Conservation (phyloP, 2,113 vertebrate genomes). For the Lycaon pictus region DNA sequence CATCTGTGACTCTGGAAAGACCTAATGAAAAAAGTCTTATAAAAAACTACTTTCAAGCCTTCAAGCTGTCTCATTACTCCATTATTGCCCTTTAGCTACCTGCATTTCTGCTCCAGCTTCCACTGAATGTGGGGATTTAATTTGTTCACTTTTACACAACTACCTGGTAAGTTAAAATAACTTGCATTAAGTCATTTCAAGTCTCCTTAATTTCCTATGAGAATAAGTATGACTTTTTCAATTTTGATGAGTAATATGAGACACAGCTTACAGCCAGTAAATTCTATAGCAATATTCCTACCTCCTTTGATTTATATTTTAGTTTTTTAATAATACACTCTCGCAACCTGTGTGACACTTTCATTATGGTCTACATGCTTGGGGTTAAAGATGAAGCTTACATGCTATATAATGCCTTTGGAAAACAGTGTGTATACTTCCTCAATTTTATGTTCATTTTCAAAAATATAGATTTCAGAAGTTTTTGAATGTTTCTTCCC, state of each 20-base stretch:
- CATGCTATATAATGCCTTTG: constrained; percentile 56
- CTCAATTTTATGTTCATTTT: constrained; percentile 49
- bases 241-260: constrained; percentile 71
- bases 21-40: neutral
- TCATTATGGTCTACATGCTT: constrained; percentile 76
- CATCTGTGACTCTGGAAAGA: constrained; percentile 50
- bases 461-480: constrained; percentile 30
- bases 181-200: constrained; percentile 69
- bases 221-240: constrained; percentile 77
- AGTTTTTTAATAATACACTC: constrained; percentile 75
- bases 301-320: constrained; percentile 65
- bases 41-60: neutral
- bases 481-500: neutral
- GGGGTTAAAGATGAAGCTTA: constrained; percentile 77
- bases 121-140: constrained; percentile 74
- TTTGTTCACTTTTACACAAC: constrained; percentile 67
- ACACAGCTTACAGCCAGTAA: constrained; percentile 70
- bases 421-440: constrained; percentile 31
- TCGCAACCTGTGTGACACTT: constrained; percentile 75
- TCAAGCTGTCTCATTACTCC: constrained; percentile 55
- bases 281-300: constrained; percentile 72
- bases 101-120: constrained; percentile 52
- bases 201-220: constrained; percentile 80
- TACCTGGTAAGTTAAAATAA: constrained; percentile 80
- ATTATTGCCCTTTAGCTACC: constrained; percentile 60